Percentiles rank a stretch among this genome's conserved stretches.
Conservation (phyloP, 2,797 vertebrate genomes). For the Anguilla pacifica region DNA sequence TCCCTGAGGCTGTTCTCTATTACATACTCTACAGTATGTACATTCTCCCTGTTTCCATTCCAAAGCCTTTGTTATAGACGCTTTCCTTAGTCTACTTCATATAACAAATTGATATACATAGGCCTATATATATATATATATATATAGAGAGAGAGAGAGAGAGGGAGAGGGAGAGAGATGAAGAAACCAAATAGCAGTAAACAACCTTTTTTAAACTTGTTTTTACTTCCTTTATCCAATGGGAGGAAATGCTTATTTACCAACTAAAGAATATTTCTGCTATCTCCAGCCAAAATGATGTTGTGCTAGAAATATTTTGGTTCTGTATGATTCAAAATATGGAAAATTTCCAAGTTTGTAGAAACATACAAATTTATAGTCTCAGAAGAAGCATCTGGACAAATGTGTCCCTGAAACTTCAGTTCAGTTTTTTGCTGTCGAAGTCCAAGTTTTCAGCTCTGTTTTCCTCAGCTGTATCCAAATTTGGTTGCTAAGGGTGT, state of each 20-base stretch:
- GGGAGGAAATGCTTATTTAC: not conserved
- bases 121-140: too few relatives aligned
- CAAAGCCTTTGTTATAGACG: not conserved
- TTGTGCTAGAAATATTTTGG: constrained; percentile 55
- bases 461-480: constrained; percentile 2
- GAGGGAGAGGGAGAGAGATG: not conserved
- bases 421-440: not conserved
- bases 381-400: constrained; percentile 55
- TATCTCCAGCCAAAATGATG: constrained; percentile 50
- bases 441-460: not conserved
- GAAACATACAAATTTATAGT: constrained; percentile 62
- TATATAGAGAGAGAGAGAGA: too few relatives aligned
- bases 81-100: not conserved
- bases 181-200: not conserved
- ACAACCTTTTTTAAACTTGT: not conserved
- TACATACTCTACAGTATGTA: not conserved
- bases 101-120: not conserved
- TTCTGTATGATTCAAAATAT: constrained; percentile 59
- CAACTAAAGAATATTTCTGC: constrained; percentile 46
- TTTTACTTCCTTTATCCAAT: not conserved
- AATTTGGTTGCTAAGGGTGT: not conserved
- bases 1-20: not conserved
- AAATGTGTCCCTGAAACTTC: constrained; percentile 26
- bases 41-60: not conserved
- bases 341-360: constrained; percentile 56